Percentiles rank a stretch among this genome's conserved stretches.
Conservation (phyloP, 1,140 invertebrate species). For the Lordiphosa collinella region DNA sequence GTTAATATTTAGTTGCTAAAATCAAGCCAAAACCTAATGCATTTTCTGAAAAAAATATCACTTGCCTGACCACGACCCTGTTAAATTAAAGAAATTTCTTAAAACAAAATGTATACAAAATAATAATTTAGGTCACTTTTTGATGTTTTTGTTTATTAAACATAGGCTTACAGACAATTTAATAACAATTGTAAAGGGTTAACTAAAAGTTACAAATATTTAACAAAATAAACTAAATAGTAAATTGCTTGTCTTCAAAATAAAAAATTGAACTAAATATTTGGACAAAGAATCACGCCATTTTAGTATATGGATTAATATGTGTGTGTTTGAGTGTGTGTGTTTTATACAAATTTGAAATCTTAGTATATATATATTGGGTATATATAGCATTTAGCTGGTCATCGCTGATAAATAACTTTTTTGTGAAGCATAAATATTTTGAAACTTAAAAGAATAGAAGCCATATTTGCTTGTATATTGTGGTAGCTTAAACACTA, state of each 20-base stretch:
- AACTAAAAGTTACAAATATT: constrained; percentile 71
- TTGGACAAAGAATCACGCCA: constrained; percentile 66
- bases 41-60: constrained; percentile 51
- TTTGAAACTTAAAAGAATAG: constrained; percentile 9
- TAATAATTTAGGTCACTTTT: constrained; percentile 31
- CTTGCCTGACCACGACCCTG: constrained; percentile 25
- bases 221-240: constrained; percentile 59
- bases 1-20: constrained; percentile 17
- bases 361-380: constrained; percentile 39
- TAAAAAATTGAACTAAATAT: constrained; percentile 52
- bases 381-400: constrained; percentile 33
- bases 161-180: constrained; percentile 47
- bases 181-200: constrained; percentile 51
- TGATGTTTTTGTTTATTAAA: constrained; percentile 42
- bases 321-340: constrained; percentile 38
- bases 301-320: constrained; percentile 20
- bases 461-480: no score
- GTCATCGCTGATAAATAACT: constrained; percentile 65
- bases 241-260: constrained; percentile 25
- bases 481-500: constrained; percentile 28
- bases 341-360: constrained; percentile 42
- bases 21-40: constrained; percentile 47
- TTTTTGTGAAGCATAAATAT: constrained; percentile 20
- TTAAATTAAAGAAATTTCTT: constrained; percentile 3
- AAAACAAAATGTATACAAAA: constrained; percentile 7